Percentiles rank a stretch among this genome's conserved stretches.
These are phyloP conservation scores for Idaea dimidiata DNA, from an alignment of 2,888 invertebrate genomes.

Conservation along the genomic window DNA sequence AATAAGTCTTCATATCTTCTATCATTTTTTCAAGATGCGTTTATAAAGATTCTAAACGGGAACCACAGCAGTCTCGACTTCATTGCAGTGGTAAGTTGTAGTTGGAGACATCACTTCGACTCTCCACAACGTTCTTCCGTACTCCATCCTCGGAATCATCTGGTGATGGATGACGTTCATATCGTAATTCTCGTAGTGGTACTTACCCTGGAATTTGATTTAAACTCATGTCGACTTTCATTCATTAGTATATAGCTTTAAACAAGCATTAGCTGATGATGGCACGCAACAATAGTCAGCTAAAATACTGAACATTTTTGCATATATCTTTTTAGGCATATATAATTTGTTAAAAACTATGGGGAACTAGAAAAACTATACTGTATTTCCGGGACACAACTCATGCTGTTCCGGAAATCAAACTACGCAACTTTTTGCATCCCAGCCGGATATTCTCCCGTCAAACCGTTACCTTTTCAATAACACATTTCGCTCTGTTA, in stretches of 20 bases:
- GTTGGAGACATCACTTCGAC: constrained; percentile 13
- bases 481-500: constrained; percentile 21
- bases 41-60: neutral
- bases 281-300: too few relatives aligned
- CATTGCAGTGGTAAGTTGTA: constrained; percentile 21
- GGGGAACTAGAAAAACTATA: too few relatives aligned
- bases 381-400: neutral
- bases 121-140: constrained; percentile 26
- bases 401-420: too few relatives aligned
- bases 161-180: constrained; percentile 20
- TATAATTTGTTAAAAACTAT: too few relatives aligned
- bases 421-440: neutral
- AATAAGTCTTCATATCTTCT: too few relatives aligned
- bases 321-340: too few relatives aligned
- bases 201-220: constrained; percentile 24
- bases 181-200: constrained; percentile 20
- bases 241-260: too few relatives aligned
- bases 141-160: constrained; percentile 19
- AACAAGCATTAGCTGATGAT: too few relatives aligned
- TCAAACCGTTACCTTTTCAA: constrained; percentile 21
- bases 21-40: too few relatives aligned
- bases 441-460: neutral
- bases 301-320: too few relatives aligned
- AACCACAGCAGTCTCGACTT: constrained; percentile 18
- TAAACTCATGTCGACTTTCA: too few relatives aligned